These are phyloP conservation scores for Aphelenchoides fujianensis DNA, from an alignment of 1,140 invertebrate species.

Conservation along the genomic window DNA sequence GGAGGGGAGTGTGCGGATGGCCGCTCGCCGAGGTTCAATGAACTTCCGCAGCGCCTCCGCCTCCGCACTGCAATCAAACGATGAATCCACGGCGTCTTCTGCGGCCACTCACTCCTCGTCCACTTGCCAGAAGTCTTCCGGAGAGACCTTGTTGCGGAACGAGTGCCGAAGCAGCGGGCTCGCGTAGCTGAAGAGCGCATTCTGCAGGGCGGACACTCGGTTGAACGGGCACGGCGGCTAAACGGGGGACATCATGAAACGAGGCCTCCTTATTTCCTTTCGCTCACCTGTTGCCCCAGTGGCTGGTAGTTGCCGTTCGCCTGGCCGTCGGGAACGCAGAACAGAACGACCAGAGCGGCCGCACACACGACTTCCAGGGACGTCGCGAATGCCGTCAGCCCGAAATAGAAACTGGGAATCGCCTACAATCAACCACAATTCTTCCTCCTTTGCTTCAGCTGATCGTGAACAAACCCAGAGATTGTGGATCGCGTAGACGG, in stretches of 20 bases:
- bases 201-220: background rate
- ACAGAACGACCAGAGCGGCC: background rate
- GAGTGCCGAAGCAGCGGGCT: background rate
- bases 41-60: background rate
- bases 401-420: background rate
- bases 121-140: background rate
- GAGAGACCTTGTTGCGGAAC: background rate
- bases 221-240: conserved; percentile 7
- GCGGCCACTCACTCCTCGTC: background rate
- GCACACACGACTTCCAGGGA: background rate
- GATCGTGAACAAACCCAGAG: background rate
- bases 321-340: background rate
- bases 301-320: background rate
- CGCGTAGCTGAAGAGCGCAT: background rate
- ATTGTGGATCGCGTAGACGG: background rate
- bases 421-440: background rate
- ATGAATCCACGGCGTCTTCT: too few species aligned
- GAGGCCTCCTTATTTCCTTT: background rate
- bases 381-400: background rate
- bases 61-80: background rate
- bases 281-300: background rate
- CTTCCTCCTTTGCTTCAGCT: background rate
- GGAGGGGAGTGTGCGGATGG: background rate
- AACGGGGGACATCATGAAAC: background rate
- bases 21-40: background rate